These are phyloP conservation scores for sheep (Ovis aries) DNA, from an alignment of 2,113 vertebrate species.

Conservation along the genomic window DNA sequence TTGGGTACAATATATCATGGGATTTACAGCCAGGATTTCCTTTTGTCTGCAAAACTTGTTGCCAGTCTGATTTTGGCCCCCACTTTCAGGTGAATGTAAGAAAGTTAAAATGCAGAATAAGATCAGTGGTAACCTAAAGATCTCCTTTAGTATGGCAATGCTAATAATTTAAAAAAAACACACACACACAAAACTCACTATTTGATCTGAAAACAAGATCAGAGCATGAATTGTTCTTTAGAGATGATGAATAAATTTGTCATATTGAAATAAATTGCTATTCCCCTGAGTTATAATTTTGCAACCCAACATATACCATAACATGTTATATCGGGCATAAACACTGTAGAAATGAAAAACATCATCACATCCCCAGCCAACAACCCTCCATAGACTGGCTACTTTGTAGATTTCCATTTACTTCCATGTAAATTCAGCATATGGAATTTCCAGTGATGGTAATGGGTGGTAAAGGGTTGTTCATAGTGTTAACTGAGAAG, in stretches of 20 bases:
- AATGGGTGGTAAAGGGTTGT: neutral
- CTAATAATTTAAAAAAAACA: neutral
- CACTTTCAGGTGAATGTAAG: conserved; percentile 20
- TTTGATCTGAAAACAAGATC: conserved; percentile 21
- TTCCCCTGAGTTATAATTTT: conserved; percentile 13
- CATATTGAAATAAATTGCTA: conserved; percentile 7
- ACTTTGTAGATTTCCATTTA: neutral
- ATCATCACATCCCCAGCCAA: neutral
- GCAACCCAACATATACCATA: neutral
- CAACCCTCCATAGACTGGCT: neutral
- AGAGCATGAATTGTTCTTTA: neutral
- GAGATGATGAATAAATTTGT: neutral
- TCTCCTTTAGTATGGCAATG: neutral
- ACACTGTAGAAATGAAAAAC: conserved; percentile 38
- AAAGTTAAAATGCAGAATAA: conserved; percentile 31
- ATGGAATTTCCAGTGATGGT: neutral
- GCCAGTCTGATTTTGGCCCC: neutral
- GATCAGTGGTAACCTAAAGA: neutral
- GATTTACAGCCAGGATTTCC: conserved; percentile 51
- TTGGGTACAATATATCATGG: conserved; percentile 14
- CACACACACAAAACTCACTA: neutral
- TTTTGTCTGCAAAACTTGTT: conserved; percentile 53
- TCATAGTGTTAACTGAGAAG: neutral
- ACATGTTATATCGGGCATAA: conserved; percentile 8
- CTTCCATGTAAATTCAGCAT: neutral